Evolutionary conservation across 64 coral and sea anemone species (phyloP).

Genomic region (Montipora capricornis): DNA sequence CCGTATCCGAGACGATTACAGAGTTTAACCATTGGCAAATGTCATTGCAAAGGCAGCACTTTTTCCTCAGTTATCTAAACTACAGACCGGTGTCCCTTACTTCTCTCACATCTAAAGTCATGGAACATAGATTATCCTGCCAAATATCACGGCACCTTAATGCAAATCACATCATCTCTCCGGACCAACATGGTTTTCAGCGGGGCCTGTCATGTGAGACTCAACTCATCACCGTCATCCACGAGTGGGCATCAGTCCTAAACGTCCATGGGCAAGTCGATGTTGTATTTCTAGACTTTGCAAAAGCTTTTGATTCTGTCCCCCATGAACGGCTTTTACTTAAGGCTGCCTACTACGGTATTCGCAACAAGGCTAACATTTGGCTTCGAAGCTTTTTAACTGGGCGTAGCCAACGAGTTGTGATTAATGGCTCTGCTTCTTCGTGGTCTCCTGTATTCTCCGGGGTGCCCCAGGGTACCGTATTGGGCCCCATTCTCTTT

Average conservation of each 20-base stretch:
- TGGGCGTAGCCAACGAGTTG: too few relatives aligned
- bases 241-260: conserved; percentile 36
- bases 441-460: too few relatives aligned
- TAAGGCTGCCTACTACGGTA: too few relatives aligned
- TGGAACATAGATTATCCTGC: conserved; percentile 45
- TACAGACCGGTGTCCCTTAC: background rate
- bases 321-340: too few relatives aligned
- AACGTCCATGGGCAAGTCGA: conserved; percentile 32
- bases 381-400: too few relatives aligned
- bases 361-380: too few relatives aligned
- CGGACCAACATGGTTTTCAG: conserved; percentile 24
- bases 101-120: conserved; percentile 10
- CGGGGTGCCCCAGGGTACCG: too few relatives aligned
- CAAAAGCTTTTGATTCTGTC: conserved; percentile 1
- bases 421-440: too few relatives aligned
- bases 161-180: conserved; percentile 10
- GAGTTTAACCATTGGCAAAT: too few relatives aligned
- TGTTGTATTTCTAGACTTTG: conserved; percentile 36
- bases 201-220: conserved; percentile 40
- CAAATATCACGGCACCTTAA: conserved; percentile 25
- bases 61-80: background rate
- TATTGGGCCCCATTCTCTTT: too few relatives aligned
- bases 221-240: conserved; percentile 26
- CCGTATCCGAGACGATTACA: too few relatives aligned
- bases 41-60: too few relatives aligned